phyloP scores from a whole-genome alignment of 30 jellyfish, hydroid and myxozoan species.

The Haliclystus octoradiatus region DNA sequence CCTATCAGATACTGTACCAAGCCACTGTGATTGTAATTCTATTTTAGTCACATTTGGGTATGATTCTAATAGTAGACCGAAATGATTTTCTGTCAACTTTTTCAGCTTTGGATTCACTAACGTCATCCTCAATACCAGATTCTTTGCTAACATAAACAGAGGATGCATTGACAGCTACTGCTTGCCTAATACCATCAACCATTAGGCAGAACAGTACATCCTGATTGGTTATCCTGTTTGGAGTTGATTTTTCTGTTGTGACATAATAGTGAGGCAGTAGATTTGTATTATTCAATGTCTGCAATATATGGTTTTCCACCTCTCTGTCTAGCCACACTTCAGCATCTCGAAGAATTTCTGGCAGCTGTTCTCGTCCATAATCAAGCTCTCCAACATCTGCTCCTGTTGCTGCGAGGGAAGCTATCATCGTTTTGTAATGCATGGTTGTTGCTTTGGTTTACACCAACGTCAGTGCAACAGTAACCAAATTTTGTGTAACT shows the following conservation, averaged over 20 bases:
- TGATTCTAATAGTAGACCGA: neutral
- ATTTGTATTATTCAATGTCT: conserved; percentile 3
- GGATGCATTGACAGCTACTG: conserved; percentile 27
- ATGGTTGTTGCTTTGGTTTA: conserved; percentile 17
- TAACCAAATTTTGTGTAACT: conserved; percentile 19
- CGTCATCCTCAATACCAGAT: neutral
- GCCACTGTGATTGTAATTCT: conserved; percentile 3
- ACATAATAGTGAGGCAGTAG: conserved; percentile 24
- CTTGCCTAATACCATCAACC: conserved; percentile 20
- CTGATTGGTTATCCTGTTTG: conserved; percentile 13
- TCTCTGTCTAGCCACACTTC: conserved; percentile 8
- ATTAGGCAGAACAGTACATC: conserved; percentile 12
- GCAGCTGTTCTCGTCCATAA: conserved; percentile 18
- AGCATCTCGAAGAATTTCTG: conserved; percentile 3
- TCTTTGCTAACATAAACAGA: conserved; percentile 1
- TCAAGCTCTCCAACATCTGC: conserved; percentile 37
- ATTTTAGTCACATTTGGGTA: neutral
- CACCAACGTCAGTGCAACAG: conserved; percentile 8
- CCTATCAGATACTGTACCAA: conserved; percentile 14
- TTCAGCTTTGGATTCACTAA: conserved; percentile 1
- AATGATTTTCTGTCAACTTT: neutral
- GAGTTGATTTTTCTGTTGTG: conserved; percentile 27
- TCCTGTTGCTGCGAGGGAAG: conserved; percentile 27
- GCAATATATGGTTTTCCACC: neutral
- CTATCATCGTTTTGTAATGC: conserved; percentile 18